phyloP scores from a whole-genome alignment of 1,140 invertebrate species.

The Caenorhabditis inopinata region DNA sequence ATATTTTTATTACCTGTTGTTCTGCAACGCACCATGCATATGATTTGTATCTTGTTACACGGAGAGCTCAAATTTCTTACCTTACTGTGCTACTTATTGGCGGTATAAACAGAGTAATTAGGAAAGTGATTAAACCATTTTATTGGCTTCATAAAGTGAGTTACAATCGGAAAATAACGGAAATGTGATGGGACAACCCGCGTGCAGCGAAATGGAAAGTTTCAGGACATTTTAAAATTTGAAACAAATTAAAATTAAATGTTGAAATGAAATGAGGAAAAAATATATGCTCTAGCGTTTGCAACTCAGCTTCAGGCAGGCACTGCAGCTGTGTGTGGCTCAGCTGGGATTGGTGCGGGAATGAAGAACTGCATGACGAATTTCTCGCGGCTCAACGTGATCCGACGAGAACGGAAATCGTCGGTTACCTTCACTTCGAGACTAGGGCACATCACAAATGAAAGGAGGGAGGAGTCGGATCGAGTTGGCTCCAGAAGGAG shows the following conservation, averaged over 20 bases:
- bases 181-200: neutral
- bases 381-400: neutral
- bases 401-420: neutral
- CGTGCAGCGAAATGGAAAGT: neutral
- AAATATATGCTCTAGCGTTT: neutral
- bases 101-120: neutral
- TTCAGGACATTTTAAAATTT: too few species aligned
- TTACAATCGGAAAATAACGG: neutral
- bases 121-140: too few species aligned
- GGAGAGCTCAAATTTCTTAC: neutral
- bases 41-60: too few species aligned
- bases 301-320: too few species aligned
- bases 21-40: too few species aligned
- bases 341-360: neutral
- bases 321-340: neutral
- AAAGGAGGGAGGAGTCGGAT: neutral
- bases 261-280: neutral
- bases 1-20: too few species aligned
- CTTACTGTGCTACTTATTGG: neutral
- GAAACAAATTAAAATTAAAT: too few species aligned
- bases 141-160: neutral
- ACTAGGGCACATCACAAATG: neutral
- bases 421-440: neutral
- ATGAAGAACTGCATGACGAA: neutral
- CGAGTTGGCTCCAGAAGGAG: neutral